A percentile compares a stretch with the other conserved stretches of the same genome.
Evolutionary conservation across 53 echinoderm and acorn worm genomes (phyloP).

Genomic region (Apostichopus leukothele): DNA sequence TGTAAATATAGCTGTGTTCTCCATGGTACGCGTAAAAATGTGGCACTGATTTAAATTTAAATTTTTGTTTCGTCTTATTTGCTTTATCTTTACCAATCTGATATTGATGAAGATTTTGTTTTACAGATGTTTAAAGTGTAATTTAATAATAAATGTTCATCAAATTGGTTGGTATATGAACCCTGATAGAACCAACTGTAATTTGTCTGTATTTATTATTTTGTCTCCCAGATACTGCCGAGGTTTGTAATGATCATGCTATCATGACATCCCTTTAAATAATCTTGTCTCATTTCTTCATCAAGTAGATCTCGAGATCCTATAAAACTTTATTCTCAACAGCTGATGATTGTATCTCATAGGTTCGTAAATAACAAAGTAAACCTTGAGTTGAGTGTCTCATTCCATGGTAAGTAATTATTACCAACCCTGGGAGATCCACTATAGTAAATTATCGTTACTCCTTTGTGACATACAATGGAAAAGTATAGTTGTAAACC

Average conservation of each 20-base stretch:
- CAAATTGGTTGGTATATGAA: neutral
- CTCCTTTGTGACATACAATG: too few species aligned
- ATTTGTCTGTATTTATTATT: too few species aligned
- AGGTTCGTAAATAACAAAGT: neutral
- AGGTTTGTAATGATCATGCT: neutral
- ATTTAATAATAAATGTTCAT: neutral
- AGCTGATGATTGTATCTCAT: neutral
- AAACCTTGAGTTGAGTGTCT: neutral
- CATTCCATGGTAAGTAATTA: neutral
- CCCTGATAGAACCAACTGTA: neutral
- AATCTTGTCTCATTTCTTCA: neutral
- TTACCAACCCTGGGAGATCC: neutral
- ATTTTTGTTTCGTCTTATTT: too few species aligned
- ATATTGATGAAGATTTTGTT: too few species aligned
- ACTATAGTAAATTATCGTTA: neutral
- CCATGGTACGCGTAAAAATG: too few species aligned
- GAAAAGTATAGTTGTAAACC: neutral
- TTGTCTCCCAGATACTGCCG: too few species aligned
- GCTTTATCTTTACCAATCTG: neutral
- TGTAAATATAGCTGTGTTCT: too few species aligned
- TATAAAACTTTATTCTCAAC: neutral
- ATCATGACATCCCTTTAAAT: neutral
- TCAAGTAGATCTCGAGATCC: neutral
- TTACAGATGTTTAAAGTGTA: too few species aligned
- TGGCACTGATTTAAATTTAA: too few species aligned